These are phyloP conservation scores for Sebastes kiyomatsui DNA, from an alignment of 2,797 vertebrate species.

Conservation along the genomic window DNA sequence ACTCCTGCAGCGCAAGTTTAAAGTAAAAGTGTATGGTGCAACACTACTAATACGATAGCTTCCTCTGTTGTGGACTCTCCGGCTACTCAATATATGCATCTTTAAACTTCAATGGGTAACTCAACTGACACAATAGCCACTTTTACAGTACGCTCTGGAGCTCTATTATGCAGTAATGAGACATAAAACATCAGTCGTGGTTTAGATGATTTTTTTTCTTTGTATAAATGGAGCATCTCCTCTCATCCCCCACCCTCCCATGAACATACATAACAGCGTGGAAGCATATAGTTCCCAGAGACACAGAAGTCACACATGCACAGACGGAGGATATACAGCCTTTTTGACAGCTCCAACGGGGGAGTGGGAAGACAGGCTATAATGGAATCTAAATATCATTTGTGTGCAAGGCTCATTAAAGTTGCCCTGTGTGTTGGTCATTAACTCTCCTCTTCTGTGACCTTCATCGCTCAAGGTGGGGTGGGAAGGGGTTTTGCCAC, in stretches of 20 bases:
- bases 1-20: not conserved
- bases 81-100: not conserved
- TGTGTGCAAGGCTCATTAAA: slow-evolving; percentile 58
- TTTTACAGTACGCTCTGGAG: not conserved
- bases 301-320: slow-evolving; percentile 28
- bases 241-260: not conserved
- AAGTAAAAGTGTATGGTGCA: not conserved
- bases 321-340: slow-evolving; percentile 26
- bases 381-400: slow-evolving; percentile 56
- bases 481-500: not conserved
- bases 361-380: slow-evolving; percentile 19
- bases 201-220: slow-evolving; percentile 10
- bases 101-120: not conserved
- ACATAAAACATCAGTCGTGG: not conserved
- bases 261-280: not conserved
- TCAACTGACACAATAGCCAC: not conserved
- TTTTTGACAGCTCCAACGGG: slow-evolving; percentile 24
- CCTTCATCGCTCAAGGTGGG: slow-evolving; percentile 45
- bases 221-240: not conserved
- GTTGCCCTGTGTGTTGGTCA: slow-evolving; percentile 34
- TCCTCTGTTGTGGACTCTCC: not conserved
- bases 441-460: slow-evolving; percentile 50
- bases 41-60: not conserved
- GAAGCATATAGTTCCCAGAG: not conserved
- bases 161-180: not conserved